Evolutionary conservation across 2,888 invertebrate species (phyloP).

Genomic region (Acleris cristana): DNA sequence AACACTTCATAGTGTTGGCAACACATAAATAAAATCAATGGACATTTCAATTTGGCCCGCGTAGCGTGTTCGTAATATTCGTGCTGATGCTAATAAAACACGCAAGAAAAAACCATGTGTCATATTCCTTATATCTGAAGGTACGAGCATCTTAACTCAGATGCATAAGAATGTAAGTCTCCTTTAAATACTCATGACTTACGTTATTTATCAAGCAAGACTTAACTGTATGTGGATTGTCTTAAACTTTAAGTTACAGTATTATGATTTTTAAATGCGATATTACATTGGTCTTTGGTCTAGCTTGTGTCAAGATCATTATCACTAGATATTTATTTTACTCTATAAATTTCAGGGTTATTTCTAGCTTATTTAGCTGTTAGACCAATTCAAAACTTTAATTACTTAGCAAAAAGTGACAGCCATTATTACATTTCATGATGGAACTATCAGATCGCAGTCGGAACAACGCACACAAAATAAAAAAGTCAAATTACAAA

Average conservation of each 20-base stretch:
- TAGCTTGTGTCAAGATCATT: conserved; percentile 38
- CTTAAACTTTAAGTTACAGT: too few relatives aligned
- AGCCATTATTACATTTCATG: conserved; percentile 62
- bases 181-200: too few relatives aligned
- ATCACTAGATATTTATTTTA: conserved; percentile 40
- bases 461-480: conserved; percentile 53
- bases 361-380: conserved; percentile 7
- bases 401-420: conserved; percentile 46
- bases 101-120: conserved; percentile 57
- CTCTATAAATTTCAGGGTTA: conserved; percentile 4
- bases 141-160: too few relatives aligned
- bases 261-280: too few relatives aligned
- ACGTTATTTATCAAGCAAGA: too few relatives aligned
- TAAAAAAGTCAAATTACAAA: too few relatives aligned
- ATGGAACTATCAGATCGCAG: conserved; percentile 63
- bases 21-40: conserved; percentile 78
- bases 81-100: conserved; percentile 78
- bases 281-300: too few relatives aligned
- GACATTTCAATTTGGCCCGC: conserved; percentile 81
- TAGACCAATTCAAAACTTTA: conserved; percentile 26
- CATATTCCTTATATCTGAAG: conserved; percentile 20
- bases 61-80: conserved; percentile 80
- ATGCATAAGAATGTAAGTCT: too few relatives aligned
- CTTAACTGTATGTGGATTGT: too few relatives aligned
- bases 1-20: conserved; percentile 55